Evolutionary conservation across 2,797 vertebrate species (phyloP).

Genomic region (Syncerus caffer): DNA sequence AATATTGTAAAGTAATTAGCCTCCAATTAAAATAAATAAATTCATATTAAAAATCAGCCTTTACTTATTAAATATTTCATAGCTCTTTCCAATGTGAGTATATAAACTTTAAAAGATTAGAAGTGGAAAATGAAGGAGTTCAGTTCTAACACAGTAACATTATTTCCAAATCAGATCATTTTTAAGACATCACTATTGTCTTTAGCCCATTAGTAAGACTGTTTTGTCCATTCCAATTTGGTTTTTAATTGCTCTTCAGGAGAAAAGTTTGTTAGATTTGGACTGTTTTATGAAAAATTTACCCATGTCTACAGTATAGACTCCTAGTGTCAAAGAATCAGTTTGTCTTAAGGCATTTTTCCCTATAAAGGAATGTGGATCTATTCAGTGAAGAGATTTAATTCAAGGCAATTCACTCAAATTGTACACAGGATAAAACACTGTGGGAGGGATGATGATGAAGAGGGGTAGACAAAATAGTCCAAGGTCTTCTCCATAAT

Average conservation of each 20-base stretch:
- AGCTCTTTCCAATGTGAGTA: background rate
- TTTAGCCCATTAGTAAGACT: background rate
- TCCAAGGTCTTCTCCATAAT: background rate
- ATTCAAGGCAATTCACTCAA: slow-evolving; percentile 11
- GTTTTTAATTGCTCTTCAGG: slow-evolving; percentile 5
- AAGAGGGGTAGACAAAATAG: background rate
- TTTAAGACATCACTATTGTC: background rate
- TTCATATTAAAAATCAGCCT: background rate
- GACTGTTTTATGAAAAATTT: background rate
- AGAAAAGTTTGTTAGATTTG: background rate
- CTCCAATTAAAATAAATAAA: no score
- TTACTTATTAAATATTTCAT: slow-evolving; percentile 3
- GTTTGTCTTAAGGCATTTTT: background rate
- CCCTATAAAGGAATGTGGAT: background rate
- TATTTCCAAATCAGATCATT: slow-evolving; percentile 11
- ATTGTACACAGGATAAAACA: background rate
- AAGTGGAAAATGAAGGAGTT: background rate
- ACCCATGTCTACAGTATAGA: background rate
- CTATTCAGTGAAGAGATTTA: background rate
- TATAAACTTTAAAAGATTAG: background rate
- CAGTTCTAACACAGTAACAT: background rate
- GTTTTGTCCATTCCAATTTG: background rate
- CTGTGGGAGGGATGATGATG: rapidly evolving
- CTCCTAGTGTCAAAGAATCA: background rate
- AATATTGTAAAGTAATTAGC: no score